phyloP scores from a whole-genome alignment of 2,113 vertebrate genomes.

The Camelus bactrianus region DNA sequence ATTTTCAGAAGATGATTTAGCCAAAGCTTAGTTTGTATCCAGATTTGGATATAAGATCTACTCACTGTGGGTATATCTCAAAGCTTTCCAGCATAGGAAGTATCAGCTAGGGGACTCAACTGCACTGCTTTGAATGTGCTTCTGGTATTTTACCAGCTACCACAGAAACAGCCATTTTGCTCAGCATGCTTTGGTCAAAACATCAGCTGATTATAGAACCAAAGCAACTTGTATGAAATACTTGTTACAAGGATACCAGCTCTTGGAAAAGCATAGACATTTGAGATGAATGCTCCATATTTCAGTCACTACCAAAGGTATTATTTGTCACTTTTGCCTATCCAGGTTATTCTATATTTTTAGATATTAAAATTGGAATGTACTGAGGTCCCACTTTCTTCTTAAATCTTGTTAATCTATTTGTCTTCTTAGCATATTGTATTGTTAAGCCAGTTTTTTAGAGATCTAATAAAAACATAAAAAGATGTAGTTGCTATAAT shows the following conservation, averaged over 20 bases:
- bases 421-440: constrained; percentile 43
- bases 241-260: neutral
- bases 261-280: neutral
- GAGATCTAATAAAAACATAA: constrained; percentile 23
- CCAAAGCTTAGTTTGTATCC: neutral
- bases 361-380: neutral
- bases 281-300: neutral
- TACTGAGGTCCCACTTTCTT: neutral
- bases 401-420: constrained; percentile 21
- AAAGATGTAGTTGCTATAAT: constrained; percentile 7
- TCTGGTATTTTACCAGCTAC: neutral
- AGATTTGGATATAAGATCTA: neutral
- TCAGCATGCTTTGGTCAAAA: neutral
- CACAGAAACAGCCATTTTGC: neutral
- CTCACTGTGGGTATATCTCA: neutral
- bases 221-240: neutral
- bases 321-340: neutral
- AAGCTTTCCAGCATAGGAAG: neutral
- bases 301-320: neutral
- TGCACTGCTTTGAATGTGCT: neutral
- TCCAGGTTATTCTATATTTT: neutral
- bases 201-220: neutral
- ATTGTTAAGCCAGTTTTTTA: constrained; percentile 47
- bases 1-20: constrained; percentile 23
- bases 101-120: neutral